Conservation (phyloP, 2,888 invertebrate genomes). For the Ligdia adustata region DNA sequence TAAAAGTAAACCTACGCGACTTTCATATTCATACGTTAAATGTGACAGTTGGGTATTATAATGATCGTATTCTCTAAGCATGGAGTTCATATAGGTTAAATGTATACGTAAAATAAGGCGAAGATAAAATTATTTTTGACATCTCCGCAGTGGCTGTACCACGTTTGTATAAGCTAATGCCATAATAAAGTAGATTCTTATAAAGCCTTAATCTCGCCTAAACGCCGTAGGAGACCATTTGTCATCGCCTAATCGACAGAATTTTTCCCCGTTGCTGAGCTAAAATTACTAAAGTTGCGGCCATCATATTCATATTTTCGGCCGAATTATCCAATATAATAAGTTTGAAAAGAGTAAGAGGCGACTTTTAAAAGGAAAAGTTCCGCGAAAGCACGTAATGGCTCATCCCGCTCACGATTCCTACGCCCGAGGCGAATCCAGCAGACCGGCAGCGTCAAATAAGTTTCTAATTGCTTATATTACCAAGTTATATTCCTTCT, state of each 20-base stretch:
- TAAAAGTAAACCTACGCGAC: constrained; percentile 9
- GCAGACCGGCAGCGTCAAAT: constrained; percentile 82
- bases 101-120: no score
- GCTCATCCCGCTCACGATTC: constrained; percentile 81
- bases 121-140: no score
- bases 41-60: constrained; percentile 1
- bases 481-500: constrained; percentile 82
- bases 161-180: constrained; percentile 19
- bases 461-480: constrained; percentile 84
- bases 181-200: constrained; percentile 30
- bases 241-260: constrained; percentile 67
- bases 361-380: constrained; percentile 83
- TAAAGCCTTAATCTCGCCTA: constrained; percentile 37
- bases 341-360: constrained; percentile 81
- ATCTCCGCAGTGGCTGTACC: neutral
- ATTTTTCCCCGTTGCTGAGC: constrained; percentile 60
- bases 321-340: constrained; percentile 80
- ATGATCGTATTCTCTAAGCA: neutral
- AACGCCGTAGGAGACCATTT: constrained; percentile 66
- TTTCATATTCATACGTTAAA: neutral
- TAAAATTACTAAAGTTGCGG: constrained; percentile 77
- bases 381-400: constrained; percentile 80
- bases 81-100: no score
- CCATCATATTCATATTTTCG: constrained; percentile 79
- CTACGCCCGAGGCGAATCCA: constrained; percentile 76